Conservation (phyloP, 2,797 vertebrate genomes). For the Chaetophractus vellerosus region DNA sequence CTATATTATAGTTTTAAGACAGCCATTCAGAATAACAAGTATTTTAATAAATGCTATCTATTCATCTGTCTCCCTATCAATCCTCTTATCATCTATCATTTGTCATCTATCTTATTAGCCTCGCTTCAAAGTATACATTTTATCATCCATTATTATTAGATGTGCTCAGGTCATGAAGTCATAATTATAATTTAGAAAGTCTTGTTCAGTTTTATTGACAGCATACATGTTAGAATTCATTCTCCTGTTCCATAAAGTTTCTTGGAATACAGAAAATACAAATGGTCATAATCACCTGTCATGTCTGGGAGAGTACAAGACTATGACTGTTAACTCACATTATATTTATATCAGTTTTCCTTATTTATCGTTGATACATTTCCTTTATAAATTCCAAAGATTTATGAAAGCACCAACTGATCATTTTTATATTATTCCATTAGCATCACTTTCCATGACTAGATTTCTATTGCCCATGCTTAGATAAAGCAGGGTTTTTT, state of each 20-base stretch:
- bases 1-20: neutral
- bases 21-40: constrained; percentile 6
- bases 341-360: neutral
- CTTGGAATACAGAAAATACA: constrained; percentile 12
- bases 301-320: neutral
- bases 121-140: constrained; percentile 34
- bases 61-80: neutral
- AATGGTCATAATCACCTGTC: neutral
- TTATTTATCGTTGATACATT: neutral
- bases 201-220: neutral
- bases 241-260: neutral
- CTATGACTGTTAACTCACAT: neutral
- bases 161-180: constrained; percentile 15
- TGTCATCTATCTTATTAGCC: constrained; percentile 19
- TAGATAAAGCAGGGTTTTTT: constrained; percentile 5
- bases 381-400: neutral
- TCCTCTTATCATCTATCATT: neutral
- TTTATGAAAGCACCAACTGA: neutral
- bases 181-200: constrained; percentile 46
- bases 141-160: constrained; percentile 11
- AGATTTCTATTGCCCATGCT: neutral
- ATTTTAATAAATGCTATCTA: neutral
- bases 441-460: neutral
- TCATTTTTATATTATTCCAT: neutral
- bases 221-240: neutral